Base-by-base conservation (phyloP, 2,888 invertebrate species). In the Hedychridium roseum region DNA sequence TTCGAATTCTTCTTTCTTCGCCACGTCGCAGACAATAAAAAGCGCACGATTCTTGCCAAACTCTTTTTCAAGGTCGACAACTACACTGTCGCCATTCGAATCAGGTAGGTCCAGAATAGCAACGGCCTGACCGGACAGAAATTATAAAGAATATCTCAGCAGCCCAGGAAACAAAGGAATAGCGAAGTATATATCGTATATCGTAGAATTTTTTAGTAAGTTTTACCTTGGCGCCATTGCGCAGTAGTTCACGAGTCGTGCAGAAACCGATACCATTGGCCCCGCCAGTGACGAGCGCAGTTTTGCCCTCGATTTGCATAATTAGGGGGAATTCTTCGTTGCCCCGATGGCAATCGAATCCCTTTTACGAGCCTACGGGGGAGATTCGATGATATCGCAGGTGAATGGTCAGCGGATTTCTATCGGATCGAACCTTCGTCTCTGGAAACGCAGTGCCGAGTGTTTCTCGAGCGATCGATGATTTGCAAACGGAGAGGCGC, bases 1-100 rank as follows among this genome's bases (percentile, higher is more conserved):
- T 70, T 81, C 79, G 32, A 84, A 60, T 52, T 85, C 56, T 44
- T 84, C 58, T 16, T 59, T 32, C 12, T 78, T 79, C 0, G 80
- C 80, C n/a, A 85, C 83, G 38, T 85, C 83, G 45, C 82, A 81
- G 54, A 79, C 80, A 9, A 82, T 66, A 59, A 82, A 86, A 2
- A 79, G 64, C 0, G 80, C 81, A 54, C 78, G 81, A 12, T 78
- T 74, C 5, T 67, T 57, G 1, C 83, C 85, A 45, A 81, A 78
- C 57, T 81, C 80, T 1, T 75, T 59, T 39, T 78, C 80, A 3
- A 85, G 65, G 11, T 73, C 74, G 6, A 75, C 77, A 0, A 73
- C 77, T 0, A 82, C 79, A 40, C 78, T 76, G 27, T 75, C 68
- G 15, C 84, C 81, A 14, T 71, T 70, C 2, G 76, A 66, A n/a